Conservation (phyloP, 1,140 invertebrate species). For the Drosophila cardini region DNA sequence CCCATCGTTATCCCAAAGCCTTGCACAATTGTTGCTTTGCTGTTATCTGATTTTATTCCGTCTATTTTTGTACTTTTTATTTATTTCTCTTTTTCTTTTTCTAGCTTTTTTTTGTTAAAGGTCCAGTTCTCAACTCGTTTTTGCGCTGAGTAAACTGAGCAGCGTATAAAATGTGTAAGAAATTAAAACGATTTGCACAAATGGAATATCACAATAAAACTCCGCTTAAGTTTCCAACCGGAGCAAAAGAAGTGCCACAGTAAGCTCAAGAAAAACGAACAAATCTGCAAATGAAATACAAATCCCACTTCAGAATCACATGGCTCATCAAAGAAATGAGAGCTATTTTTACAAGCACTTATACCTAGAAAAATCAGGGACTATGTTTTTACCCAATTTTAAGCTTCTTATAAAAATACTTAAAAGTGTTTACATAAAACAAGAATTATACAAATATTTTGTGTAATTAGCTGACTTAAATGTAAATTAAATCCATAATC, state of each 20-base stretch:
- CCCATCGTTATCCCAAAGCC: slow-evolving; percentile 51
- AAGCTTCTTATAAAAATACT: background rate
- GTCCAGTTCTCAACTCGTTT: slow-evolving; percentile 18
- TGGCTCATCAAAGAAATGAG: slow-evolving; percentile 3
- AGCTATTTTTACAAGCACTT: background rate
- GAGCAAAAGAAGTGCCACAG: slow-evolving; percentile 4
- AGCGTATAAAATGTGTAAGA: slow-evolving; percentile 71
- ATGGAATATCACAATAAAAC: slow-evolving; percentile 8
- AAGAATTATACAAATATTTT: too few species aligned
- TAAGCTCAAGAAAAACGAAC: slow-evolving; percentile 16
- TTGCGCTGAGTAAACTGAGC: slow-evolving; percentile 58
- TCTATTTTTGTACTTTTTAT: slow-evolving; percentile 20
- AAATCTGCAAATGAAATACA: slow-evolving; percentile 56
- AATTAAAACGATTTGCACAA: slow-evolving; percentile 76
- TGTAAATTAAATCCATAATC: too few species aligned
- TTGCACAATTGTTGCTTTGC: slow-evolving; percentile 23
- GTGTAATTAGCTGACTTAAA: too few species aligned
- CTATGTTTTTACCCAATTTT: background rate
- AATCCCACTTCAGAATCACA: slow-evolving; percentile 9
- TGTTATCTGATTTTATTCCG: slow-evolving; percentile 28
- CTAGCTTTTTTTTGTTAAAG: slow-evolving; percentile 3
- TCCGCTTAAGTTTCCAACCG: background rate
- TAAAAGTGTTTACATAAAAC: background rate
- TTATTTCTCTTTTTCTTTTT: slow-evolving; percentile 19
- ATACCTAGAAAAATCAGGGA: background rate